Conservation (phyloP, 1,140 invertebrate species). For the Drosophila pseudoananassae region DNA sequence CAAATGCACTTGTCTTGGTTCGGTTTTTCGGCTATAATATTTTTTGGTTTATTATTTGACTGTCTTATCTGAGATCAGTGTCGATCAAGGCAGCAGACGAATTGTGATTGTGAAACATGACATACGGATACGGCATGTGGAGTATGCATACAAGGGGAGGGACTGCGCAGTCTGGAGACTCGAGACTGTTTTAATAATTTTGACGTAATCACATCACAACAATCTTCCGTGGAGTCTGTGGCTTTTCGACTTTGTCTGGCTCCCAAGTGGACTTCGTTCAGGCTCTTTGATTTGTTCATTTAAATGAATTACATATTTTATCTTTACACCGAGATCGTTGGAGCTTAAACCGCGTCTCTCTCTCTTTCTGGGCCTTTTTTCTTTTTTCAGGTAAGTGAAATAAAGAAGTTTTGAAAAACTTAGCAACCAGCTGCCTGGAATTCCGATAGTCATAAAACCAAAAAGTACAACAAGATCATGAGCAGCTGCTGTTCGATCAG, state of each 20-base stretch:
- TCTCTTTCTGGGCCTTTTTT: not conserved
- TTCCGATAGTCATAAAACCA: slow-evolving; percentile 58
- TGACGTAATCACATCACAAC: slow-evolving; percentile 81
- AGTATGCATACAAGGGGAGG: slow-evolving; percentile 16
- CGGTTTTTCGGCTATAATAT: slow-evolving; percentile 38
- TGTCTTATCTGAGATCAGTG: slow-evolving; percentile 77
- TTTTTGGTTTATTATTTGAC: slow-evolving; percentile 55
- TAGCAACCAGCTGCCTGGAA: slow-evolving; percentile 55
- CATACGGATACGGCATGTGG: slow-evolving; percentile 32
- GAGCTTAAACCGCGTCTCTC: slow-evolving; percentile 28
- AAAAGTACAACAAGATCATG: slow-evolving; percentile 17
- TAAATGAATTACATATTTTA: slow-evolving; percentile 81
- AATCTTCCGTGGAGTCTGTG: slow-evolving; percentile 54
- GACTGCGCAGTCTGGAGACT: slow-evolving; percentile 11
- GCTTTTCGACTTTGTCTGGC: slow-evolving; percentile 47
- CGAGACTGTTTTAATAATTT: slow-evolving; percentile 81
- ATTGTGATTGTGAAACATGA: slow-evolving; percentile 77
- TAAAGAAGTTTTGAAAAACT: slow-evolving; percentile 41
- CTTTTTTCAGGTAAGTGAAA: slow-evolving; percentile 30
- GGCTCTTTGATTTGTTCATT: slow-evolving; percentile 72
- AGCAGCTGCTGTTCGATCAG: slow-evolving; percentile 38
- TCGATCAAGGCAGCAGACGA: slow-evolving; percentile 76
- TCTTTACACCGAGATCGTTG: slow-evolving; percentile 70
- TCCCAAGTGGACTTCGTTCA: slow-evolving; percentile 56
- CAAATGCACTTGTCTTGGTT: slow-evolving; percentile 76